Conservation (phyloP, 2,888 invertebrate genomes). For the Cheilosia soror region DNA sequence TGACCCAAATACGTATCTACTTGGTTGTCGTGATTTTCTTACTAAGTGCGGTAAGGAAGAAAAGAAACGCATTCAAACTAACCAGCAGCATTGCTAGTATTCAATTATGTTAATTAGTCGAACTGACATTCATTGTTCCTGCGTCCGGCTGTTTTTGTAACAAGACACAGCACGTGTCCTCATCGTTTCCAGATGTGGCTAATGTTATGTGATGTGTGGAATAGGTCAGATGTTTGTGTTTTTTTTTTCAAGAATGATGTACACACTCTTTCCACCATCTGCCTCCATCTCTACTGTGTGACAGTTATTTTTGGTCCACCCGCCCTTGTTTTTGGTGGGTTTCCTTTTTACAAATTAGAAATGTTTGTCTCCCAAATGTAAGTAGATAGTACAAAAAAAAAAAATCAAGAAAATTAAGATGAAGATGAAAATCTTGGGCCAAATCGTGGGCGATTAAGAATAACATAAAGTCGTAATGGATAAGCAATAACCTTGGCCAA, state of each 20-base stretch:
- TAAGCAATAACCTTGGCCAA: conserved; percentile 64
- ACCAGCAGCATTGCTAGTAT: conserved; percentile 7
- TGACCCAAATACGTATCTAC: conserved; percentile 32
- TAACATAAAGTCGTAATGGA: conserved; percentile 36
- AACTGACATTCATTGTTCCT: conserved; percentile 29
- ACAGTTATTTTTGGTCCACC: conserved; percentile 25
- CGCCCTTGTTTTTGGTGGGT: not conserved
- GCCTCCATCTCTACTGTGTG: conserved; percentile 1
- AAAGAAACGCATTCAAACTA: conserved; percentile 24
- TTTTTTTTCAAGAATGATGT: conserved; percentile 5
- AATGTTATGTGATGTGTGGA: conserved; percentile 16
- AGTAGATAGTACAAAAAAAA: not conserved
- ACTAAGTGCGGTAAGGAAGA: conserved; percentile 22
- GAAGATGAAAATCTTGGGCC: conserved; percentile 36
- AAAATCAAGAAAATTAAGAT: not conserved
- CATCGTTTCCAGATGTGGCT: conserved; percentile 11
- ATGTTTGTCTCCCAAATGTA: not conserved
- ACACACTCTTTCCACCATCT: conserved; percentile 29
- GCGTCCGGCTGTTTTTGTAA: conserved; percentile 14
- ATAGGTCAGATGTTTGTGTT: conserved; percentile 5
- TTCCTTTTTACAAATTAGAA: conserved; percentile 22
- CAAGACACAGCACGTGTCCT: conserved; percentile 37
- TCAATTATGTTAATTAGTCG: conserved; percentile 63
- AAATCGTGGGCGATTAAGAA: conserved; percentile 47
- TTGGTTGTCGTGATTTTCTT: conserved; percentile 22